phyloP scores from a whole-genome alignment of 2,888 invertebrate species.

The Endomychus coccineus region DNA sequence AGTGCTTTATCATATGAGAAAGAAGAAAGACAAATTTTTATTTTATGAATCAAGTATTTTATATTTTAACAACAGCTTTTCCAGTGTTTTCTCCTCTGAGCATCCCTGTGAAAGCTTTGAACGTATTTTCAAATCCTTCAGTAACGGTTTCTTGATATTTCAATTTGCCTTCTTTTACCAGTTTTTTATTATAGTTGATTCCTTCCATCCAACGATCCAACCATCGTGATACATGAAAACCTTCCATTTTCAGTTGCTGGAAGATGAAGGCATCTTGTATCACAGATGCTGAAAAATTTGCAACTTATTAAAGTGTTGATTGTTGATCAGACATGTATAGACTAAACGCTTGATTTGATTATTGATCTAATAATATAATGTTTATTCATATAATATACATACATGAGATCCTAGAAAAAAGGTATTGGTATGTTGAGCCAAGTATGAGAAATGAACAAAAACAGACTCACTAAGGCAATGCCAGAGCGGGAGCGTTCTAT shows the following conservation, averaged over 20 bases:
- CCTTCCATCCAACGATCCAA: conserved; percentile 48
- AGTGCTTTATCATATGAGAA: too few species aligned
- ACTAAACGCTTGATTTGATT: too few species aligned
- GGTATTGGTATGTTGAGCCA: too few species aligned
- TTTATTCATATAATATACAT: too few species aligned
- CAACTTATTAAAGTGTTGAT: conserved; percentile 3
- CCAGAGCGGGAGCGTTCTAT: too few species aligned
- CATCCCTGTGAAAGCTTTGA: conserved; percentile 29
- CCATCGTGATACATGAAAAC: conserved; percentile 27
- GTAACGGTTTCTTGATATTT: conserved; percentile 58
- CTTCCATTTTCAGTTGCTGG: conserved; percentile 29
- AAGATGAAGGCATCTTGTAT: conserved; percentile 22
- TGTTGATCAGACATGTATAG: too few species aligned
- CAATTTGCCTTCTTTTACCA: conserved; percentile 58
- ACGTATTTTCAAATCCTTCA: conserved; percentile 54
- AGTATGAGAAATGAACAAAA: too few species aligned
- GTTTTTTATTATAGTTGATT: conserved; percentile 51
- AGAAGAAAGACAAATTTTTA: too few species aligned
- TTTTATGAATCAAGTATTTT: too few species aligned
- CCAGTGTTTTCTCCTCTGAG: conserved; percentile 29
- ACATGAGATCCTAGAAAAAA: too few species aligned
- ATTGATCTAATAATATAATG: too few species aligned
- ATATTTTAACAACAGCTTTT: conserved; percentile 30
- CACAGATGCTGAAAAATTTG: conserved; percentile 22
- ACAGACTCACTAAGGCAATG: too few species aligned